Base-by-base conservation (phyloP, 2,113 vertebrate genomes). In the Cephalophus harveyi region DNA sequence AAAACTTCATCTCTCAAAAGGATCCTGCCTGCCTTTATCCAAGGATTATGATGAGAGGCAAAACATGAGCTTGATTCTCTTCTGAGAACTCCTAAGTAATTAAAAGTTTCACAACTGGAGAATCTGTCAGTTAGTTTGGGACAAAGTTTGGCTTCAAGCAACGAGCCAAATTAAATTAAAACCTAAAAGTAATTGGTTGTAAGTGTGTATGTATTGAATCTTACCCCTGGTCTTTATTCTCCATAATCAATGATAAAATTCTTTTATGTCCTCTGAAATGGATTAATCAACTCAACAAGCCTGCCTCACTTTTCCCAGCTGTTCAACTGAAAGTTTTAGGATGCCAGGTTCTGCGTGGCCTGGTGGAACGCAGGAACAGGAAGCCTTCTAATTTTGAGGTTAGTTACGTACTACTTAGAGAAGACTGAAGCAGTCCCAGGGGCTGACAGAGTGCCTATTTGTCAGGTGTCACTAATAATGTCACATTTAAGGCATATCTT, bases 1-100 rank as follows among this genome's bases (percentile, higher is more conserved):
- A 95, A 98, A 97, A 87, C 95, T 87, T 95, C 90, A 67, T 97
- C 98, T 97, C 97, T 98, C 95, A 71, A 85, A 96, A 97, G 95
- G 84, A 93, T 91, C 89, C 89, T 94, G 89, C 86, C 92, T 97
- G 86, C 82, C 91, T 96, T 97, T 97, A 97, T 98, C 93, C 95
- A 97, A 91, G 97, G 96, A 97, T 97, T 97, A 83, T 84, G 96
- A 98, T 54, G 87, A 97, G 1, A 2, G 93, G 97, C 90, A 87
- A 93, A 94, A 59, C 84, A 93, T 54, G 88, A 74, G 87, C 87
- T 97, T 89, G 40, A 46, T 94, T 98, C 88, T 97, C 97, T 98
- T 97, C 71, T 91, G 78, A 94, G 52, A 89, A 97, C 88, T 97
- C 91, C 94, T 85, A 98, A 94, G 89, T 97, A 98, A 98, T 96